Evolutionary conservation across 2,113 vertebrate species (phyloP).

Genomic region (Otis tarda): DNA sequence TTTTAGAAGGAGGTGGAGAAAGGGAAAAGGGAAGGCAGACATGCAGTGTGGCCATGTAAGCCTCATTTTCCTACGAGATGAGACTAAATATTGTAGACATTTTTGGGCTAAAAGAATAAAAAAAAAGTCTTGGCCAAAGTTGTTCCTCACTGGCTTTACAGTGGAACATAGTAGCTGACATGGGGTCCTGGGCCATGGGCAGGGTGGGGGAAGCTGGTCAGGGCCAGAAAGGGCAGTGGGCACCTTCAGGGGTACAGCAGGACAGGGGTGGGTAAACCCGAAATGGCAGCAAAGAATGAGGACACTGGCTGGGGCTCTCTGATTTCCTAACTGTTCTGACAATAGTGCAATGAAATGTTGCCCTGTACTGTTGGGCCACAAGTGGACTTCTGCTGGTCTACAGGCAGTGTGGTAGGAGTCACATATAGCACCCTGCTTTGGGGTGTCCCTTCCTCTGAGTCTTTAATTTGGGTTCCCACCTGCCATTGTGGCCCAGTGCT

Average conservation of each 20-base stretch:
- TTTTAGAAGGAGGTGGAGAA: background rate
- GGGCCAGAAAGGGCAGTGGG: background rate
- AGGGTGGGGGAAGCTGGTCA: background rate
- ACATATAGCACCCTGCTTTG: background rate
- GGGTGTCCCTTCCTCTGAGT: background rate
- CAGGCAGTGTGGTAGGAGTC: background rate
- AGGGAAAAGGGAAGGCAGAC: background rate
- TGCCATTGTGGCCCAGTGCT: background rate
- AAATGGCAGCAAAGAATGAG: background rate
- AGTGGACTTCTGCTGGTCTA: background rate
- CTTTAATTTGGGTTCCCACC: background rate
- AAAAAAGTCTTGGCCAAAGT: background rate
- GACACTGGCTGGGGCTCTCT: background rate
- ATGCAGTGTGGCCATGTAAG: background rate
- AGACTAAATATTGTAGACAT: background rate
- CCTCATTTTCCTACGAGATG: background rate
- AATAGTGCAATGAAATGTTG: background rate
- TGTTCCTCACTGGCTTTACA: background rate
- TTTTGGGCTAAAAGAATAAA: background rate
- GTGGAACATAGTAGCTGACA: background rate
- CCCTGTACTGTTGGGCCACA: background rate
- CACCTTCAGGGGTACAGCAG: background rate
- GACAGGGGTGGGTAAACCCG: background rate
- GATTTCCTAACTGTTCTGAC: background rate
- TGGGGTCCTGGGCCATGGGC: background rate